Evolutionary conservation across 2,888 invertebrate genomes (phyloP).

Genomic region (Catocala nupta): DNA sequence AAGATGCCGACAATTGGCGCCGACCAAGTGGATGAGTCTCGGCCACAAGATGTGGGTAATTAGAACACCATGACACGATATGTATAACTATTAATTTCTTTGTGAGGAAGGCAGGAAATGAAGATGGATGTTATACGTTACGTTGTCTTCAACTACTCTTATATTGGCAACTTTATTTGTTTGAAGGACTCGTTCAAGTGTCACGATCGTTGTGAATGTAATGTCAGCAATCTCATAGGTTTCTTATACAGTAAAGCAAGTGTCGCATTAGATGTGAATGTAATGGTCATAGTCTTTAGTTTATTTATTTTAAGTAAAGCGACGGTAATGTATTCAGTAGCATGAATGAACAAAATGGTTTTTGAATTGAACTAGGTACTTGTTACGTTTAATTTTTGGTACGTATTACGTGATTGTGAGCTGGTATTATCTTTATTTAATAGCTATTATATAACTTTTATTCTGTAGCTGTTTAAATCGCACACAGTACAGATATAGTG

Average conservation of each 20-base stretch:
- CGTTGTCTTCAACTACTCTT: constrained; percentile 8
- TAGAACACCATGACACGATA: constrained; percentile 18
- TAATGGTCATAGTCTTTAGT: too few species aligned
- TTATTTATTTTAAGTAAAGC: too few species aligned
- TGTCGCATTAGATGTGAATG: too few species aligned
- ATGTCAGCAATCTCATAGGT: neutral
- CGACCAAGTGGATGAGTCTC: constrained; percentile 51
- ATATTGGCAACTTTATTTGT: neutral
- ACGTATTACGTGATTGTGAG: too few species aligned
- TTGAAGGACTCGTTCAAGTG: neutral
- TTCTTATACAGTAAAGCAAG: neutral
- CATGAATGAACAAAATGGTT: too few species aligned
- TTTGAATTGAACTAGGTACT: too few species aligned
- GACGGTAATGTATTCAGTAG: too few species aligned
- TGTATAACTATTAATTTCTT: constrained; percentile 14
- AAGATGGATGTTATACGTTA: constrained; percentile 17
- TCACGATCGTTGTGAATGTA: neutral
- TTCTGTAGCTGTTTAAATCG: too few species aligned
- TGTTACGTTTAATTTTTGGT: too few species aligned
- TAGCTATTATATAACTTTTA: too few species aligned
- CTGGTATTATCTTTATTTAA: too few species aligned
- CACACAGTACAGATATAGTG: too few species aligned
- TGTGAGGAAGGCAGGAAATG: constrained; percentile 25
- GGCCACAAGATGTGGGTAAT: constrained; percentile 16
- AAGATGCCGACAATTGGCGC: constrained; percentile 64